These are phyloP conservation scores for Brachypodius melanocephalos DNA, from an alignment of 2,113 vertebrate genomes.

Conservation along the genomic window DNA sequence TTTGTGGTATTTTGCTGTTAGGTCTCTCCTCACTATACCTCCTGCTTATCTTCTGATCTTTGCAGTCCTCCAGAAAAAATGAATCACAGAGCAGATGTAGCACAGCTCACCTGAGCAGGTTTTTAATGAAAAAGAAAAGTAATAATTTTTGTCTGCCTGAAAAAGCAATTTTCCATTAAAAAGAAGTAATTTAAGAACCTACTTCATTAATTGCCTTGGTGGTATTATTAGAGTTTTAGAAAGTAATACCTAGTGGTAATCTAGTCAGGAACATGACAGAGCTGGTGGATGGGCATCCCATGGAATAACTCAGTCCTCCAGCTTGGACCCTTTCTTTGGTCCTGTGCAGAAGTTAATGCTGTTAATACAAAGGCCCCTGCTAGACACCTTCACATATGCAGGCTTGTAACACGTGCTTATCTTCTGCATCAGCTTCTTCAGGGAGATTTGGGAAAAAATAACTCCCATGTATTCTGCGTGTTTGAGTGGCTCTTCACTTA, in stretches of 20 bases:
- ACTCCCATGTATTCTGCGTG: background rate
- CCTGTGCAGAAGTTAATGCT: background rate
- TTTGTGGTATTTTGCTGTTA: background rate
- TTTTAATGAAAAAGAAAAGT: background rate
- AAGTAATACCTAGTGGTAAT: background rate
- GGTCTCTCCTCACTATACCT: background rate
- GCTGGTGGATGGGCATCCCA: background rate
- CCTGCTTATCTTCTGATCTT: background rate
- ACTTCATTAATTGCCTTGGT: constrained; percentile 40
- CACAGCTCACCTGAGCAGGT: background rate
- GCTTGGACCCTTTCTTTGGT: background rate
- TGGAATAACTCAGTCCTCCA: background rate
- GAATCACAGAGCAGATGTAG: background rate
- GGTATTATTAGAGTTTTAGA: constrained; percentile 29
- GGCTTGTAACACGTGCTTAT: background rate
- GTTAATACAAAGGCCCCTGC: background rate
- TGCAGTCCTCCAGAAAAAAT: background rate
- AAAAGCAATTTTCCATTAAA: background rate
- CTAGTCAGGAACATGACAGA: background rate
- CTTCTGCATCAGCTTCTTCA: background rate
- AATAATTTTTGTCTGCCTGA: background rate
- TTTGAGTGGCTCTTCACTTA: background rate
- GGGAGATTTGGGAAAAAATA: background rate
- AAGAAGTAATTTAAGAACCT: background rate
- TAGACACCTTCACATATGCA: rapidly evolving